Percentiles rank a stretch among this genome's conserved stretches.
Evolutionary conservation across 1,140 invertebrate genomes (phyloP).

Genomic region (Aphidius ervi): DNA sequence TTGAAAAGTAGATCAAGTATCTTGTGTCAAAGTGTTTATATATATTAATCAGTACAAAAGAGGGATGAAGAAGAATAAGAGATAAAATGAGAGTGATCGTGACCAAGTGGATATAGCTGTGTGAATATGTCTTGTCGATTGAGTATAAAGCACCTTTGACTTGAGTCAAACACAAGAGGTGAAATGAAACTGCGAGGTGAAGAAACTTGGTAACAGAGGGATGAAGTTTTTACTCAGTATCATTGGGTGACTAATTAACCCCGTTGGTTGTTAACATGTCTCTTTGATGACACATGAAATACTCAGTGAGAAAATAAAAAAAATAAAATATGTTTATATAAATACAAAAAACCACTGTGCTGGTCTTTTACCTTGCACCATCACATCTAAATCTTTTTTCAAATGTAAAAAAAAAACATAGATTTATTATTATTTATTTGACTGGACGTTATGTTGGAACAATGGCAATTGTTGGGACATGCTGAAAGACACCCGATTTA

Average conservation of each 20-base stretch:
- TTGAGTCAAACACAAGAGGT: too few species aligned
- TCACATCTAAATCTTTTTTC: too few species aligned
- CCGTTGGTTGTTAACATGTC: slow-evolving; percentile 36
- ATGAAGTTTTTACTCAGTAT: not conserved
- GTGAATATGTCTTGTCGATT: too few species aligned
- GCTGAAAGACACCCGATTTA: slow-evolving; percentile 14
- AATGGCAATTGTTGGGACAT: slow-evolving; percentile 31
- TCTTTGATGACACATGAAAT: slow-evolving; percentile 5
- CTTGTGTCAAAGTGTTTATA: not conserved
- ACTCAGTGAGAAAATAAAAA: slow-evolving; percentile 6
- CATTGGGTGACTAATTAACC: slow-evolving; percentile 39
- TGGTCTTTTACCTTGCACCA: not conserved
- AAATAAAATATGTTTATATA: slow-evolving; percentile 34
- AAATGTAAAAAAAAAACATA: too few species aligned
- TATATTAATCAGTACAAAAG: too few species aligned
- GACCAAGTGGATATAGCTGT: slow-evolving; percentile 1
- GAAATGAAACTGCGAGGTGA: too few species aligned
- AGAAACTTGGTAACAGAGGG: too few species aligned
- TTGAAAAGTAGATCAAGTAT: slow-evolving; percentile 2
- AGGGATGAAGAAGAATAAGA: too few species aligned
- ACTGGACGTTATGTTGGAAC: slow-evolving; percentile 1
- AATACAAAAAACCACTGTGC: slow-evolving; percentile 21
- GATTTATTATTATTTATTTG: too few species aligned
- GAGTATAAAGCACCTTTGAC: too few species aligned
- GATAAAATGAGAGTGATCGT: not conserved